Conservation (phyloP, 2,113 vertebrate genomes). For the Piliocolobus tephrosceles region DNA sequence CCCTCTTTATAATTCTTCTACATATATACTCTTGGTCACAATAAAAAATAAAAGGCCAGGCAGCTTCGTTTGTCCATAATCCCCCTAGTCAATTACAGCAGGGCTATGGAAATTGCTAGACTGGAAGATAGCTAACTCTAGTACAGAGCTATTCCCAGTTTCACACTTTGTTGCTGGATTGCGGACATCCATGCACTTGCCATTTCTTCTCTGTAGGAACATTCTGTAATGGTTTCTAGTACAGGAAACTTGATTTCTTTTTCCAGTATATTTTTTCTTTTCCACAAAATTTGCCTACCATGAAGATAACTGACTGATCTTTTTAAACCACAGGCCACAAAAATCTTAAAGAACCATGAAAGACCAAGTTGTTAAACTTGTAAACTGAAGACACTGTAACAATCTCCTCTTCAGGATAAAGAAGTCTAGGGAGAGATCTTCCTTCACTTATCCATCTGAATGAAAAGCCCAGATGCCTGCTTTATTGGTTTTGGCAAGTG, state of each 20-base stretch:
- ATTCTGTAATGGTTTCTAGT: not conserved
- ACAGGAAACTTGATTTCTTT: not conserved
- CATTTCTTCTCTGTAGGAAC: not conserved
- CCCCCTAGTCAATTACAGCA: not conserved
- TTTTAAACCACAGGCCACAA: not conserved
- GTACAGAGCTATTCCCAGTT: not conserved
- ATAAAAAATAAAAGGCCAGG: not conserved
- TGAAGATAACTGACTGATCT: not conserved
- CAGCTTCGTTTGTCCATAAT: not conserved
- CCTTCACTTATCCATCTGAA: not conserved
- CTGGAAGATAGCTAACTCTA: accelerated
- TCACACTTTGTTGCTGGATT: not conserved
- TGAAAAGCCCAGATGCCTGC: not conserved
- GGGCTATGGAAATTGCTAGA: not conserved
- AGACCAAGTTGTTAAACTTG: not conserved
- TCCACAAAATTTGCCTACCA: not conserved
- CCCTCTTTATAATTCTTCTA: not conserved
- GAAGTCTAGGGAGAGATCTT: not conserved
- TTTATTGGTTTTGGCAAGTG: not conserved
- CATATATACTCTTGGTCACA: not conserved
- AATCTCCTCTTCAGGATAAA: not conserved
- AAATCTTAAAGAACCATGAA: not conserved
- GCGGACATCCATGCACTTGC: not conserved
- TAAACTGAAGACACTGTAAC: not conserved
- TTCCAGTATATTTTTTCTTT: not conserved